phyloP scores from a whole-genome alignment of 1,140 invertebrate species.

The Parapsyche elsis region DNA sequence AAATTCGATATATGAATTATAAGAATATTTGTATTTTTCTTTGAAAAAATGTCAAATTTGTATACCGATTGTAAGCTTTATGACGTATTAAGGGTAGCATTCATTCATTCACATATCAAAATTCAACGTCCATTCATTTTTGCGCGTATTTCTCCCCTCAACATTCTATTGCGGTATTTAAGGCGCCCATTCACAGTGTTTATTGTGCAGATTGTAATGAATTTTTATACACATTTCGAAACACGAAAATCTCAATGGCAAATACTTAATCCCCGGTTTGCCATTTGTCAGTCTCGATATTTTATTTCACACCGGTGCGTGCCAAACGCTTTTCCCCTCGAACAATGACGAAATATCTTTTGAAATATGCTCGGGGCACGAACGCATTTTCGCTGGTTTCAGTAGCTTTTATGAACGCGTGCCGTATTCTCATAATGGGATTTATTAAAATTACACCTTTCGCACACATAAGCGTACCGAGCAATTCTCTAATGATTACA shows the following conservation, averaged over 20 bases:
- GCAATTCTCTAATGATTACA: too few species aligned
- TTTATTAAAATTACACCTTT: constrained; percentile 51
- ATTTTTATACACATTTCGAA: constrained; percentile 14
- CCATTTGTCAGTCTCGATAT: constrained; percentile 31
- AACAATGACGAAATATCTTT: constrained; percentile 51
- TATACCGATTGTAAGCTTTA: too few species aligned
- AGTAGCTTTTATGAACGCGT: constrained; percentile 34
- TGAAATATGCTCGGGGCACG: constrained; percentile 42
- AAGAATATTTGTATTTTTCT: too few species aligned
- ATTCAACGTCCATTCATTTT: not conserved
- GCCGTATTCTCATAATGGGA: constrained; percentile 48
- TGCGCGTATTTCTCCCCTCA: not conserved
- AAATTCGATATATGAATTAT: too few species aligned
- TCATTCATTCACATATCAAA: not conserved
- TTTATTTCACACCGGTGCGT: constrained; percentile 38
- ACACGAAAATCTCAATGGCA: constrained; percentile 25
- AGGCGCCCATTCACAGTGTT: not conserved
- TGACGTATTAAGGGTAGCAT: too few species aligned
- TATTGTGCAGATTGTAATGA: not conserved
- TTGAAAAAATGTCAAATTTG: too few species aligned
- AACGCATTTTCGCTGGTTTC: not conserved
- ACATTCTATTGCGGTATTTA: not conserved
- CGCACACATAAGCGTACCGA: not conserved
- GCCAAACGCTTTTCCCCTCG: constrained; percentile 27
- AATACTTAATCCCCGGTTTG: constrained; percentile 14